Conservation (phyloP, 2,888 invertebrate genomes). For the Ecdyonurus torrentis region DNA sequence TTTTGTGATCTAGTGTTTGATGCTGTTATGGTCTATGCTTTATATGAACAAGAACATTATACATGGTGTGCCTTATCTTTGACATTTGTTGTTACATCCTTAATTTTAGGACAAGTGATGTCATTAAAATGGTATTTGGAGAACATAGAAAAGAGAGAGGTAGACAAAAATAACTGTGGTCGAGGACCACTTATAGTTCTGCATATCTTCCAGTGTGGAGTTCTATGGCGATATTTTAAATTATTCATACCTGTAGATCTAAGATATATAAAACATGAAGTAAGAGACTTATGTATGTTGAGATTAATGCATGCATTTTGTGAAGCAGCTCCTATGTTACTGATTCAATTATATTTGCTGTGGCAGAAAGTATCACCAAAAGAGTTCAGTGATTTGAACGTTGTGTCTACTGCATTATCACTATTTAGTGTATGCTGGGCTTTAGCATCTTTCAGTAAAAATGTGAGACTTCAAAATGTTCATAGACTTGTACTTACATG, state of each 20-base stretch:
- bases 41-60: constrained; percentile 48
- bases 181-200: constrained; percentile 34
- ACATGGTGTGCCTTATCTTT: constrained; percentile 50
- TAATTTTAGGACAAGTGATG: constrained; percentile 57
- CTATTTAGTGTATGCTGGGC: constrained; percentile 83
- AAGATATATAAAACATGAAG: constrained; percentile 63
- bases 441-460: constrained; percentile 77
- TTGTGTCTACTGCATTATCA: constrained; percentile 64
- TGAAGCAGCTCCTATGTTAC: constrained; percentile 74
- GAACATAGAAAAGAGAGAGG: neutral
- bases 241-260: constrained; percentile 71
- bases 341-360: constrained; percentile 63
- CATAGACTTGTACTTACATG: constrained; percentile 69
- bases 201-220: constrained; percentile 32
- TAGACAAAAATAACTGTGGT: constrained; percentile 19
- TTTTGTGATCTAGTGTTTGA: constrained; percentile 86
- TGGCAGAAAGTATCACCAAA: constrained; percentile 27
- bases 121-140: constrained; percentile 59
- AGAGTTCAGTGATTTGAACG: constrained; percentile 55
- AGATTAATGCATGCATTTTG: constrained; percentile 74
- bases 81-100: constrained; percentile 51
- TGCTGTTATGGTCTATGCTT: constrained; percentile 67
- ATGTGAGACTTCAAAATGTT: constrained; percentile 62
- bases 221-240: constrained; percentile 53
- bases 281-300: constrained; percentile 49